Percentiles rank a stretch among this genome's conserved stretches.
phyloP scores from a whole-genome alignment of 2,797 vertebrate species.

The Acipenser transmontanus region DNA sequence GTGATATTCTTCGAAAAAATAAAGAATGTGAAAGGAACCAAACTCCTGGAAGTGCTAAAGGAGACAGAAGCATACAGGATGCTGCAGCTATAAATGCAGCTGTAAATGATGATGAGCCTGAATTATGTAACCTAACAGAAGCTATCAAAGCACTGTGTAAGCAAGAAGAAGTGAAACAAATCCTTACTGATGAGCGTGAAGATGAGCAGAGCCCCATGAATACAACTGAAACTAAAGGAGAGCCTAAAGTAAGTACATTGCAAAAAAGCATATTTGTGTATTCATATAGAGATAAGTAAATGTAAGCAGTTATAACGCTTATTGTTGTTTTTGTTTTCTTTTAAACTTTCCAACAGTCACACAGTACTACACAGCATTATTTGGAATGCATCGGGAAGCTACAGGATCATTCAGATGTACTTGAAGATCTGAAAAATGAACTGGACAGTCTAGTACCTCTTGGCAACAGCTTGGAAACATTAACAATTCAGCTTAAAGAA shows the following conservation, averaged over 20 bases:
- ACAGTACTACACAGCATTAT: slow-evolving; percentile 63
- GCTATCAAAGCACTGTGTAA: slow-evolving; percentile 21
- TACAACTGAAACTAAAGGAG: not conserved
- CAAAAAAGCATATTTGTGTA: not conserved
- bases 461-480: slow-evolving; percentile 62
- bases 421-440: slow-evolving; percentile 75
- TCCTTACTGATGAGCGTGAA: not conserved
- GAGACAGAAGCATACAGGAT: not conserved
- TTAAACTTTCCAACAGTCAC: slow-evolving; percentile 34
- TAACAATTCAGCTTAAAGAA: slow-evolving; percentile 72
- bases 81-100: not conserved
- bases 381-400: slow-evolving; percentile 74
- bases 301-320: too few relatives aligned
- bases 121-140: not conserved
- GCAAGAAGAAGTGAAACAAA: slow-evolving; percentile 13
- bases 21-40: slow-evolving; percentile 16
- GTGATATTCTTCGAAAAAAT: slow-evolving; percentile 28
- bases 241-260: not conserved
- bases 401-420: slow-evolving; percentile 64
- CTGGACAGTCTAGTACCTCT: slow-evolving; percentile 52
- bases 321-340: too few relatives aligned
- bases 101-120: not conserved
- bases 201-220: not conserved
- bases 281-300: not conserved
- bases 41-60: slow-evolving; percentile 2